Conservation (phyloP, 2,797 vertebrate species). For the Simalia tracyae region DNA sequence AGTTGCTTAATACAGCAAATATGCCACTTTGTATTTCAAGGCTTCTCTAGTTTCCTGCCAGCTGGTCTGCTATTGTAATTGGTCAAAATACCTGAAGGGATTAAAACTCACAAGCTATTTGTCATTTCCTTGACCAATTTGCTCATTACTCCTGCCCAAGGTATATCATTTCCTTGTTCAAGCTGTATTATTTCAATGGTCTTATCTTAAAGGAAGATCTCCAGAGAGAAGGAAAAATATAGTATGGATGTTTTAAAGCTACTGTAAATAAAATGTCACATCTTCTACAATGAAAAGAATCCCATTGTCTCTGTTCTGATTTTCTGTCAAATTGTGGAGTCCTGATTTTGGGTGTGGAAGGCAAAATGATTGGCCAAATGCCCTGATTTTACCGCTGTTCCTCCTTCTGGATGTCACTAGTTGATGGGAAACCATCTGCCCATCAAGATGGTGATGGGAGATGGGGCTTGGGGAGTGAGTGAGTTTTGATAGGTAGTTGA, state of each 20-base stretch:
- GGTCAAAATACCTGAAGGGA: background rate
- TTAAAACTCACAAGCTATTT: background rate
- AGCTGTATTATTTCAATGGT: background rate
- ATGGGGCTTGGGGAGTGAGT: background rate
- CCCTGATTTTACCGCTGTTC: background rate
- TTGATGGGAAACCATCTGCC: background rate
- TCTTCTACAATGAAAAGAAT: background rate
- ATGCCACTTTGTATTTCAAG: background rate
- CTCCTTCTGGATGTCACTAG: background rate
- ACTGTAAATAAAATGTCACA: background rate
- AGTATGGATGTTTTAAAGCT: background rate
- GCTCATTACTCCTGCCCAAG: background rate
- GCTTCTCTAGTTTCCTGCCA: constrained; percentile 5
- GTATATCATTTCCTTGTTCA: background rate
- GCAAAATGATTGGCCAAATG: background rate
- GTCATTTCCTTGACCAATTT: background rate
- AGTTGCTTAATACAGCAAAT: constrained; percentile 15
- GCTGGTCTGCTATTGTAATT: constrained; percentile 15
- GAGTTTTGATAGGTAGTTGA: background rate
- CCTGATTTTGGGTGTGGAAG: background rate
- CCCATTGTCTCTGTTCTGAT: background rate
- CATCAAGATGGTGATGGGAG: background rate
- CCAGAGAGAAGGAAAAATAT: background rate
- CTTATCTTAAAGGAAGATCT: background rate
- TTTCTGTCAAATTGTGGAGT: background rate